Evolutionary conservation across 2,113 vertebrate species (phyloP).

Genomic region (Malurus alboscapulatus): DNA sequence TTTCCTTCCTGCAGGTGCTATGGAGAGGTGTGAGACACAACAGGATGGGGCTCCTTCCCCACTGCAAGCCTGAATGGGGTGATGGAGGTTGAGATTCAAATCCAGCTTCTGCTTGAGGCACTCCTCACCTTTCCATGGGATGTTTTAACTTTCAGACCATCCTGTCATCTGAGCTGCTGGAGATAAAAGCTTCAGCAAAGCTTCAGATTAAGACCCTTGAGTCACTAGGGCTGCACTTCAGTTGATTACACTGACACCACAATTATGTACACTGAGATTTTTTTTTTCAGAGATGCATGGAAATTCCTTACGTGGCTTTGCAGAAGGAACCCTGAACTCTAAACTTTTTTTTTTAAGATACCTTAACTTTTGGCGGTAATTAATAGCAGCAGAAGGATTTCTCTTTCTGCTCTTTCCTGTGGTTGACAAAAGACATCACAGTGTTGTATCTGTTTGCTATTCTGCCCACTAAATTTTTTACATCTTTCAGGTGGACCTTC

Average conservation of each 20-base stretch:
- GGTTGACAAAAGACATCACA: background rate
- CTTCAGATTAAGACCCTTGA: background rate
- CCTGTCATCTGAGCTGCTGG: background rate
- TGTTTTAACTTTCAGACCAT: background rate
- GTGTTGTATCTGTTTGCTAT: background rate
- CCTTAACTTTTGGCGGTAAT: background rate
- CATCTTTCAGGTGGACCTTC: background rate
- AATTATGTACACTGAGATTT: background rate
- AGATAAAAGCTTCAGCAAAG: background rate
- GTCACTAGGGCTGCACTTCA: background rate
- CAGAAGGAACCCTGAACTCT: background rate
- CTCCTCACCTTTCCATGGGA: background rate
- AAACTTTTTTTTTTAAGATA: background rate
- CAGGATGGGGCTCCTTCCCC: background rate
- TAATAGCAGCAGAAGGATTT: background rate
- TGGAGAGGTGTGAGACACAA: background rate
- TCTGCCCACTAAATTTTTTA: background rate
- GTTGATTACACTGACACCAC: background rate
- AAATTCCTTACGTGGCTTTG: background rate
- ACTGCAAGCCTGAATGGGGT: background rate
- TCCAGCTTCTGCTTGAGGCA: background rate
- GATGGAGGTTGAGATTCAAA: background rate
- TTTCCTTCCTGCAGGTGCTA: background rate
- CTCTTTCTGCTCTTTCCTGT: background rate
- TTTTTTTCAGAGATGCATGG: background rate